These are phyloP conservation scores for Goniozus legneri DNA, from an alignment of 1,140 invertebrate genomes.

Conservation along the genomic window DNA sequence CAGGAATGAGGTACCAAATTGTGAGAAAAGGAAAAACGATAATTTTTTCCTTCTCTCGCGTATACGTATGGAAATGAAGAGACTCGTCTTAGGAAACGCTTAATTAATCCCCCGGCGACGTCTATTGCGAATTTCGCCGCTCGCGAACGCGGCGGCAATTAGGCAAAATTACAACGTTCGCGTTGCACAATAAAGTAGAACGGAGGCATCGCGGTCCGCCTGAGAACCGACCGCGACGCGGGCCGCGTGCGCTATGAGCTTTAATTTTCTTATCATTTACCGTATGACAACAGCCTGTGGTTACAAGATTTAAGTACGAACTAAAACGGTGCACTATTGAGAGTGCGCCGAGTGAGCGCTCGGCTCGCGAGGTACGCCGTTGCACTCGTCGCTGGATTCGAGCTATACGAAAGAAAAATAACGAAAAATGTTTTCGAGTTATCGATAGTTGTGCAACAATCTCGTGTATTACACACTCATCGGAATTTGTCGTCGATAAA, in stretches of 20 bases:
- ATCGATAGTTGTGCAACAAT: too few relatives aligned
- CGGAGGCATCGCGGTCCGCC: conserved; percentile 13
- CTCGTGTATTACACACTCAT: too few relatives aligned
- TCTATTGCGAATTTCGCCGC: conserved; percentile 30
- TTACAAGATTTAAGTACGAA: background rate
- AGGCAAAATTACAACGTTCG: conserved; percentile 28
- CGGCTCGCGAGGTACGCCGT: too few relatives aligned
- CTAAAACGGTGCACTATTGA: conserved; percentile 8
- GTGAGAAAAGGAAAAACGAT: too few relatives aligned
- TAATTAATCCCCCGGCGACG: conserved; percentile 31
- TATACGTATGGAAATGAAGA: conserved; percentile 15
- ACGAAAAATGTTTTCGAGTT: too few relatives aligned
- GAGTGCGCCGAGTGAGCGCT: too few relatives aligned
- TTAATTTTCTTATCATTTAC: conserved; percentile 25
- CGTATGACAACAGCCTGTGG: conserved; percentile 11
- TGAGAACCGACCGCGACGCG: conserved; percentile 15
- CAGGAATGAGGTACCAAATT: too few relatives aligned
- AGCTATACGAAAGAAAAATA: too few relatives aligned
- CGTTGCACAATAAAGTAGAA: conserved; percentile 27
- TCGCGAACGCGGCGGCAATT: conserved; percentile 26
- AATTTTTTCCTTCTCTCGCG: too few relatives aligned
- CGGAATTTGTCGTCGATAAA: too few relatives aligned
- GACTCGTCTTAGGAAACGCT: conserved; percentile 23
- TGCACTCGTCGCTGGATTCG: too few relatives aligned
- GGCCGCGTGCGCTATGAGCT: conserved; percentile 12